phyloP scores from a whole-genome alignment of 1,140 invertebrate genomes.

The Dinothrombium tinctorium region DNA sequence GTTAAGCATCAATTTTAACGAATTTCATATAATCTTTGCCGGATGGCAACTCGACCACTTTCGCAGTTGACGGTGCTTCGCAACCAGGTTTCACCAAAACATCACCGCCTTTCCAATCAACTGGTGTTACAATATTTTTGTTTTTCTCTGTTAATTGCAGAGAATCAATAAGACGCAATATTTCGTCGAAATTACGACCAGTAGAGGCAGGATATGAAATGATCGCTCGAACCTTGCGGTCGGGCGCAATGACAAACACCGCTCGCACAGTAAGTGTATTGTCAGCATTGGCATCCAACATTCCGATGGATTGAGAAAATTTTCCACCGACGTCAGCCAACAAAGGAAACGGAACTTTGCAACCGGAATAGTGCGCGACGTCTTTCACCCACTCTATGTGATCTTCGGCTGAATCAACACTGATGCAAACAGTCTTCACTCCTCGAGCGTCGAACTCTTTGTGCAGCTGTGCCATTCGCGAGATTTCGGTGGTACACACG shows the following conservation, averaged over 20 bases:
- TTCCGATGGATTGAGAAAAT: constrained; percentile 28
- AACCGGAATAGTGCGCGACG: constrained; percentile 38
- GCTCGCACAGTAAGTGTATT: constrained; percentile 2
- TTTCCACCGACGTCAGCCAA: constrained; percentile 54
- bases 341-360: constrained; percentile 52
- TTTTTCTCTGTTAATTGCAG: constrained; percentile 52
- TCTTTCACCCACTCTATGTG: constrained; percentile 63
- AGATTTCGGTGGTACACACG: constrained; percentile 78
- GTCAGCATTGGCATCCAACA: neutral
- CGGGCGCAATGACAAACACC: constrained; percentile 62
- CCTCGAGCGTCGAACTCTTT: constrained; percentile 53
- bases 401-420: constrained; percentile 58
- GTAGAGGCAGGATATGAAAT: constrained; percentile 76
- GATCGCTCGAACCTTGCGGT: constrained; percentile 58
- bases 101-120: constrained; percentile 40
- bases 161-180: constrained; percentile 63
- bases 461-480: constrained; percentile 41
- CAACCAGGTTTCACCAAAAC: constrained; percentile 7
- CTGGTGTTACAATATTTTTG: constrained; percentile 61
- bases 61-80: neutral
- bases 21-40: constrained; percentile 9
- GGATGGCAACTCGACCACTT: constrained; percentile 3
- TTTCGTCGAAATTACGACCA: constrained; percentile 74
- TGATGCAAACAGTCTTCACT: constrained; percentile 74
- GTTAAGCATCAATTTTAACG: constrained; percentile 1